Evolutionary conservation across 1,140 invertebrate genomes (phyloP), one percentile per base, ranked within the genome.

Genomic region (Calliphora vicina): DNA sequence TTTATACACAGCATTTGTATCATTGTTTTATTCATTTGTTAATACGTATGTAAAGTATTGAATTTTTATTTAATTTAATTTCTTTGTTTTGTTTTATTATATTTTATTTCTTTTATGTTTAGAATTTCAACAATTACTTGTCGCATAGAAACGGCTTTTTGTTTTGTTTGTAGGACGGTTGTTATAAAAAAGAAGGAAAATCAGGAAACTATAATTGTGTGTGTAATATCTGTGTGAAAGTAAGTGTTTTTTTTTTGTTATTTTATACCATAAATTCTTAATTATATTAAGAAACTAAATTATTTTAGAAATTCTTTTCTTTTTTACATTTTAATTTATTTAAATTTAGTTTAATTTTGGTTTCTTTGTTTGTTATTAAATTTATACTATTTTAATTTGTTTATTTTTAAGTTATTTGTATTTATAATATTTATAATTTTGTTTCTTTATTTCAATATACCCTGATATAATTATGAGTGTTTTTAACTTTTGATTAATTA

Each of bases 401-500:
- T 35, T 67, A 67, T 67, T 3, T 43, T 78, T 6, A 43, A n/a
- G n/a, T n/a, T 78, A 29, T 71, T 73, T 78, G 15, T 76, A 35
- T 76, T 42, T 29, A 12, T 76, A 26, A 43, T 74, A n/a, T n/a
- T n/a, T n/a, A n/a, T n/a, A n/a, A n/a, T n/a, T n/a, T 74, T 74
- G 2, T 71, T 71, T 29, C 5, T 74, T 35, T 74, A 35, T 26
- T 74, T 17, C n/a, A 74, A 74, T 78, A 78, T 78, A 78, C 74
- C 74, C 74, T 78, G 74, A 78, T 78, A 78, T 78, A 78, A 78
- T 35, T 78, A 78, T 78, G 74, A 78, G 35, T 78, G 74, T 78
- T 78, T 78, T 78, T 78, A 78, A 78, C 74, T 78, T 78, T 78
- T 78, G 74, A 78, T 78, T 78, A 78, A 78, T 78, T 43, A 78